Percentiles rank a stretch among this genome's conserved stretches.
These are phyloP conservation scores for Bungarus multicinctus DNA, from an alignment of 2,113 vertebrate genomes.

Conservation along the genomic window DNA sequence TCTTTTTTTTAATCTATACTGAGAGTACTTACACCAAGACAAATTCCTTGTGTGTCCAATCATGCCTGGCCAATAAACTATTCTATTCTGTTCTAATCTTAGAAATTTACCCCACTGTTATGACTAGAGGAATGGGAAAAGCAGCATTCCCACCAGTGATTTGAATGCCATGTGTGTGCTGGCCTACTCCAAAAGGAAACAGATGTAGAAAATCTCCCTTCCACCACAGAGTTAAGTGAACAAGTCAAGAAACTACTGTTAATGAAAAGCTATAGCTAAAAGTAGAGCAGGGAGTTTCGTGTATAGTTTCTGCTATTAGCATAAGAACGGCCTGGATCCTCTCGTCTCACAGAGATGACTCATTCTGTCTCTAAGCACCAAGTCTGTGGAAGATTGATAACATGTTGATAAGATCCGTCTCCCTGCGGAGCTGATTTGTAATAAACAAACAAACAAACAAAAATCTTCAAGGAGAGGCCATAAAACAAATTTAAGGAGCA, in stretches of 20 bases:
- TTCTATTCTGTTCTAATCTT: too few relatives aligned
- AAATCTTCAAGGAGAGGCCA: background rate
- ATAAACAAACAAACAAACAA: background rate
- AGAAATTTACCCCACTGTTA: background rate
- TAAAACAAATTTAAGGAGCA: slow-evolving; percentile 40
- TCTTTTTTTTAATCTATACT: too few relatives aligned
- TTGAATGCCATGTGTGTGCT: background rate
- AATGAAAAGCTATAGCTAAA: background rate
- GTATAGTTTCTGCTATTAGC: background rate
- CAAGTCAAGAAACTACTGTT: slow-evolving; percentile 33
- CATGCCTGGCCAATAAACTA: too few relatives aligned
- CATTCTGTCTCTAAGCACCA: slow-evolving; percentile 23
- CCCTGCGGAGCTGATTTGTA: slow-evolving; percentile 6
- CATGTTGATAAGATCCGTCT: slow-evolving; percentile 9
- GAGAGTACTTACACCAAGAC: too few relatives aligned
- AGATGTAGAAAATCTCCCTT: background rate
- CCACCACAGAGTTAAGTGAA: background rate
- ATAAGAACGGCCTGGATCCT: background rate
- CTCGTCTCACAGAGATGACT: slow-evolving; percentile 13
- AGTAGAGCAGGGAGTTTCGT: slow-evolving; percentile 10
- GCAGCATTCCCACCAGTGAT: background rate
- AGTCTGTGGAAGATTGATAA: slow-evolving; percentile 21
- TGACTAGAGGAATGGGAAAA: background rate
- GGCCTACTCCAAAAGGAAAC: background rate
- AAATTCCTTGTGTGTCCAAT: too few relatives aligned